phyloP scores from a whole-genome alignment of 2,113 vertebrate species.

The Holacanthus passer region DNA sequence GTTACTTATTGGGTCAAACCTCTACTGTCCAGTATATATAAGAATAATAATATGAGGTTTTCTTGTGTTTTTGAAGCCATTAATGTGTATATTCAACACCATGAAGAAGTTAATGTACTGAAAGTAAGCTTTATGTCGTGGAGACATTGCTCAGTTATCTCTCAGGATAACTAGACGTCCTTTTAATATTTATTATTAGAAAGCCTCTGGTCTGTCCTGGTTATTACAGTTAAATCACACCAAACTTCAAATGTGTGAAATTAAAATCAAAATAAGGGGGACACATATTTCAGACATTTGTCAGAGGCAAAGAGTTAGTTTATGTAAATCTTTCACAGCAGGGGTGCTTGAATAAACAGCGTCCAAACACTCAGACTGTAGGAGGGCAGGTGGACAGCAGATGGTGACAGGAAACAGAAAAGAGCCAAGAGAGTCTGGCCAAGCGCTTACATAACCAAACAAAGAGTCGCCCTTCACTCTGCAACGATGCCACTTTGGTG shows the following conservation, averaged over 20 bases:
- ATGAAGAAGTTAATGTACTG: neutral
- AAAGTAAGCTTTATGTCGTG: neutral
- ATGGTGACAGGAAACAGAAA: slow-evolving; percentile 61
- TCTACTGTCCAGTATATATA: neutral
- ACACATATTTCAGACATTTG: neutral
- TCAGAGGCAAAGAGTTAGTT: neutral
- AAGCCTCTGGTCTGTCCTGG: neutral
- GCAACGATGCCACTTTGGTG: neutral
- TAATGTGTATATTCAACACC: neutral
- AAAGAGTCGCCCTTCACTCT: slow-evolving; percentile 7
- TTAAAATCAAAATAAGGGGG: neutral
- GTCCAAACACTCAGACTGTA: neutral
- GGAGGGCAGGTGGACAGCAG: slow-evolving; percentile 54
- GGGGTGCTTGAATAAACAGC: slow-evolving; percentile 8
- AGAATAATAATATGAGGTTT: too few relatives aligned
- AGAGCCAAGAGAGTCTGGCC: slow-evolving; percentile 33
- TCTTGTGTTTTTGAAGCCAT: slow-evolving; percentile 7
- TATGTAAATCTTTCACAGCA: slow-evolving; percentile 2
- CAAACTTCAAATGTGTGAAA: neutral
- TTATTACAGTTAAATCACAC: neutral
- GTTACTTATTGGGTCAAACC: neutral
- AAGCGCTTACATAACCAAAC: slow-evolving; percentile 49
- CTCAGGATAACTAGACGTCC: neutral
- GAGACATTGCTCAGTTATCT: neutral
- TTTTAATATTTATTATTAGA: neutral